phyloP scores from a whole-genome alignment of 2,888 invertebrate species.

The Aphodius sticticus region DNA sequence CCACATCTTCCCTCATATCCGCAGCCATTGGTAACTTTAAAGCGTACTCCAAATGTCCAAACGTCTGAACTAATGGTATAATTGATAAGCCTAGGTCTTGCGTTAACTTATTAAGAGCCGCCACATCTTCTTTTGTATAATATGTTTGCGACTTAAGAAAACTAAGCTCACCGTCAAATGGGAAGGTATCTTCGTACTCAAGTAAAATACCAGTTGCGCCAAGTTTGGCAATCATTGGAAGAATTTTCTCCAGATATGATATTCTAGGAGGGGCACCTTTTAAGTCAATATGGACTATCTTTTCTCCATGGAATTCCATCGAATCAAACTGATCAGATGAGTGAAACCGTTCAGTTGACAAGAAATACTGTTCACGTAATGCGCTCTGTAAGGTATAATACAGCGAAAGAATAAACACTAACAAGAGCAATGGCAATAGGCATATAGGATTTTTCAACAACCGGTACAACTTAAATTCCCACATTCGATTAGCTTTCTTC shows the following conservation, averaged over 20 bases:
- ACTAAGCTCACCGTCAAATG: constrained; percentile 66
- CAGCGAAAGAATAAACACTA: constrained; percentile 25
- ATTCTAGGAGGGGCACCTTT: constrained; percentile 78
- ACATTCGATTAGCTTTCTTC: constrained; percentile 6
- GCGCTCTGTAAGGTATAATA: constrained; percentile 27
- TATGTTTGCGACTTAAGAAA: constrained; percentile 71
- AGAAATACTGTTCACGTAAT: constrained; percentile 9
- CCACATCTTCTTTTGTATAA: constrained; percentile 67
- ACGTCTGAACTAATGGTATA: constrained; percentile 86
- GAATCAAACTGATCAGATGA: constrained; percentile 7
- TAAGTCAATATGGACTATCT: constrained; percentile 81
- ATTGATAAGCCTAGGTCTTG: constrained; percentile 68
- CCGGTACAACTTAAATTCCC: background rate
- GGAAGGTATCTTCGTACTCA: constrained; percentile 92
- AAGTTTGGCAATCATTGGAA: constrained; percentile 67
- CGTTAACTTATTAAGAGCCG: constrained; percentile 64
- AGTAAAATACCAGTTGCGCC: constrained; percentile 82
- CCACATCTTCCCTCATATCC: constrained; percentile 70
- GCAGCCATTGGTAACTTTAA: constrained; percentile 75
- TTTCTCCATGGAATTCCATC: constrained; percentile 53
- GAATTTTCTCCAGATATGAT: constrained; percentile 66
- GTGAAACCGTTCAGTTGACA: background rate
- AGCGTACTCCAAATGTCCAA: constrained; percentile 84
- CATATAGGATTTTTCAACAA: constrained; percentile 16
- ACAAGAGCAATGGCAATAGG: constrained; percentile 20